These are phyloP conservation scores for Dendrolimus punctatus DNA, from an alignment of 1,140 invertebrate species.

Conservation along the genomic window DNA sequence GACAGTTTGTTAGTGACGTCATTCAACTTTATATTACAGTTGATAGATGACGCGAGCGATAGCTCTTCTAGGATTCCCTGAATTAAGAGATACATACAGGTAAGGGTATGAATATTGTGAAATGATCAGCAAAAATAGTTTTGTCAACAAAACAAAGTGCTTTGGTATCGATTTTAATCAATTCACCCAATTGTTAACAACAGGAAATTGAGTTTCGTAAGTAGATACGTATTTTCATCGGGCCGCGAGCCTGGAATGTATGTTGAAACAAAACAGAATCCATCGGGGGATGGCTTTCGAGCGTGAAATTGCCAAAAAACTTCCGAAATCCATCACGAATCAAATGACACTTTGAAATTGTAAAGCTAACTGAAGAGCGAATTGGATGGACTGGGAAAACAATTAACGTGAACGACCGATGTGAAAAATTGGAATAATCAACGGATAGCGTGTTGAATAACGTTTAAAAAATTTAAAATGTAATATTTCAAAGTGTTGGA, in stretches of 20 bases:
- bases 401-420: conserved; percentile 55
- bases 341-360: conserved; percentile 70
- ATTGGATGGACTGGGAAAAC: conserved; percentile 61
- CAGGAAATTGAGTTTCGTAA: not conserved
- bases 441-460: conserved; percentile 48
- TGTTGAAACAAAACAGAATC: conserved; percentile 50
- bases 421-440: conserved; percentile 65
- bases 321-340: conserved; percentile 65
- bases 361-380: conserved; percentile 66
- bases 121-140: too few relatives aligned
- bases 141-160: too few relatives aligned
- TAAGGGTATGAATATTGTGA: too few relatives aligned
- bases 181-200: too few relatives aligned
- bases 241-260: conserved; percentile 28
- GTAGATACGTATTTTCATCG: conserved; percentile 9
- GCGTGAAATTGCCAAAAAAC: conserved; percentile 68
- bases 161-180: too few relatives aligned
- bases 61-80: too few relatives aligned
- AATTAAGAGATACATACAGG: too few relatives aligned
- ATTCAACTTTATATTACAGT: too few relatives aligned
- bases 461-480: conserved; percentile 49
- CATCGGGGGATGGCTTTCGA: conserved; percentile 48
- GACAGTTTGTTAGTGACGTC: too few relatives aligned
- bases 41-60: too few relatives aligned
- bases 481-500: conserved; percentile 34